Conservation (phyloP, 2,888 invertebrate genomes). For the Melanostoma mellinum region DNA sequence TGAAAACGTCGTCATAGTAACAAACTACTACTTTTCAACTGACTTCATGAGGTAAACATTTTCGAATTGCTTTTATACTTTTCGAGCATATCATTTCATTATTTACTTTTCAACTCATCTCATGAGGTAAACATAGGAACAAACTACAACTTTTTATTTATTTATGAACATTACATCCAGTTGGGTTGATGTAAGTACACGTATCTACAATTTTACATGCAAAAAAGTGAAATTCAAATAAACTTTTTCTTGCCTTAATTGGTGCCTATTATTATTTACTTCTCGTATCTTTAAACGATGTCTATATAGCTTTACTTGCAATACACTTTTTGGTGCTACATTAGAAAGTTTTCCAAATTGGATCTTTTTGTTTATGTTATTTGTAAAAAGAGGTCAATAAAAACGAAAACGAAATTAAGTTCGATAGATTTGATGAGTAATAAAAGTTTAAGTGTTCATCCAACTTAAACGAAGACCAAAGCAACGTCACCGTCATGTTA, state of each 20-base stretch:
- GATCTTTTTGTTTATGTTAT: slow-evolving; percentile 42
- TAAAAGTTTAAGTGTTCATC: too few relatives aligned
- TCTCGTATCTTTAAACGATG: slow-evolving; percentile 49
- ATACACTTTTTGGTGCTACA: slow-evolving; percentile 32
- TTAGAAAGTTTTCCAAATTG: slow-evolving; percentile 61
- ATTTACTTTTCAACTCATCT: too few relatives aligned
- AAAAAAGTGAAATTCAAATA: slow-evolving; percentile 65
- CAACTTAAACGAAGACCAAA: too few relatives aligned
- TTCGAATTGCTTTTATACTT: too few relatives aligned
- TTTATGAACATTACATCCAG: slow-evolving; percentile 27
- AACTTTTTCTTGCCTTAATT: slow-evolving; percentile 49
- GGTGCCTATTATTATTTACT: slow-evolving; percentile 38
- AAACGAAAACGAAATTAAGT: slow-evolving; percentile 48
- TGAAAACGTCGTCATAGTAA: background rate
- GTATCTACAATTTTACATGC: background rate
- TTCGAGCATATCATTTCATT: too few relatives aligned
- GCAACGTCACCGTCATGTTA: too few relatives aligned
- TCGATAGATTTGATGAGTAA: too few relatives aligned
- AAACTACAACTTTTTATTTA: slow-evolving; percentile 6
- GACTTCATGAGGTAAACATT: too few relatives aligned
- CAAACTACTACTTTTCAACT: background rate
- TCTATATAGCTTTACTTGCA: slow-evolving; percentile 21
- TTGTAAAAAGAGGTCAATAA: slow-evolving; percentile 54
- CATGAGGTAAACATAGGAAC: too few relatives aligned
- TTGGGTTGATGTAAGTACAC: slow-evolving; percentile 20